These are phyloP conservation scores for Chymomyza caudatula DNA, from an alignment of 2,888 invertebrate genomes.

Conservation along the genomic window DNA sequence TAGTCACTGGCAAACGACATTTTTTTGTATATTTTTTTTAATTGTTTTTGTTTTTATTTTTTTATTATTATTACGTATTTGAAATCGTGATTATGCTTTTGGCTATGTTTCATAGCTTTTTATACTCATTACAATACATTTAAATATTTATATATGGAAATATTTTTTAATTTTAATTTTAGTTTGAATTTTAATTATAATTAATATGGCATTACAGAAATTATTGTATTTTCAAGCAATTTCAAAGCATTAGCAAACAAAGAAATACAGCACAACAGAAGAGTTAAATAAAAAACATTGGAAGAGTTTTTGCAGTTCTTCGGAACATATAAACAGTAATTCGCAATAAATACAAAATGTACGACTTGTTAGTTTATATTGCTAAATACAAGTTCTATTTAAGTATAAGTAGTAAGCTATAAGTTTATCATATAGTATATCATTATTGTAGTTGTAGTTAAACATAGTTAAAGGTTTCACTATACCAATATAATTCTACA, in stretches of 20 bases:
- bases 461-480: conserved; percentile 58
- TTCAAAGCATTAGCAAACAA: conserved; percentile 62
- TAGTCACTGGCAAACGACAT: conserved; percentile 75
- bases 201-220: conserved; percentile 72
- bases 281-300: conserved; percentile 37
- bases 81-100: conserved; percentile 70
- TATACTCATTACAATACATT: conserved; percentile 45
- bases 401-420: conserved; percentile 5
- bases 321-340: conserved; percentile 53
- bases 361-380: conserved; percentile 36
- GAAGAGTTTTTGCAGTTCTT: conserved; percentile 44
- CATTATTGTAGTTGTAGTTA: conserved; percentile 17
- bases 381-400: conserved; percentile 25
- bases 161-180: conserved; percentile 34
- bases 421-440: conserved; percentile 25
- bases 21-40: conserved; percentile 29
- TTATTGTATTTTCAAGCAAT: conserved; percentile 52
- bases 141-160: conserved; percentile 53
- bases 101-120: conserved; percentile 73
- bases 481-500: conserved; percentile 53
- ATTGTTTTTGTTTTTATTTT: conserved; percentile 20
- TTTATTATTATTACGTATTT: conserved; percentile 67
- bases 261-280: conserved; percentile 54
- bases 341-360: conserved; percentile 58
- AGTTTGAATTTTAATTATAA: conserved; percentile 47